Conservation (phyloP, 2,797 vertebrate species). For the Cottoperca gobio region DNA sequence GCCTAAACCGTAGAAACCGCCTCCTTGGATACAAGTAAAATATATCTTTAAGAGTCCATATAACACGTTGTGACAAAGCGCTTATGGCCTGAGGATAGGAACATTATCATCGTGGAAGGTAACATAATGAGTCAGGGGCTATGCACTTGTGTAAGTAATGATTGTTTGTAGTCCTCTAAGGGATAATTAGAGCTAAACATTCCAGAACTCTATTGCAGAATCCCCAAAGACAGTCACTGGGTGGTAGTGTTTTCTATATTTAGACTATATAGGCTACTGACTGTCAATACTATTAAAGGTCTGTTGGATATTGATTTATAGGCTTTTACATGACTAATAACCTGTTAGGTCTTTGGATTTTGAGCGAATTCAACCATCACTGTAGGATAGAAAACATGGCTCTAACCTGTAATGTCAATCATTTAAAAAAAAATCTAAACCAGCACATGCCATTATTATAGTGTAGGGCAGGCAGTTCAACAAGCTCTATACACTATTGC, state of each 20-base stretch:
- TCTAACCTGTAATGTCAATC: slow-evolving; percentile 8
- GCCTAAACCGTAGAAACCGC: background rate
- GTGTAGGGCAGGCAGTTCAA: slow-evolving; percentile 5
- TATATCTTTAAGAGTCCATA: background rate
- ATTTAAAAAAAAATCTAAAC: slow-evolving; percentile 12
- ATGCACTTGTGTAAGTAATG: background rate
- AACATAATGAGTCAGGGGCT: background rate
- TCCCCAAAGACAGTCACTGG: background rate
- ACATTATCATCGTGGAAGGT: background rate
- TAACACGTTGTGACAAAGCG: background rate
- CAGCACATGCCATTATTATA: slow-evolving; percentile 35
- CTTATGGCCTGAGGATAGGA: background rate
- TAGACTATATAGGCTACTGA: background rate
- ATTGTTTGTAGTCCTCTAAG: background rate
- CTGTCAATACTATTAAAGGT: background rate
- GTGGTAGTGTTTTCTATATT: background rate
- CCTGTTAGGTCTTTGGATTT: background rate
- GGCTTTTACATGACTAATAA: background rate
- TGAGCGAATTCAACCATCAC: background rate
- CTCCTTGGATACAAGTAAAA: background rate
- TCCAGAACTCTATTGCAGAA: background rate
- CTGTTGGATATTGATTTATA: background rate
- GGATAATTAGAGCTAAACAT: slow-evolving; percentile 11
- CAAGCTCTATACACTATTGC: slow-evolving; percentile 21
- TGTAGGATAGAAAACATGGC: slow-evolving; percentile 11